Percentiles rank a stretch among this genome's conserved stretches.
These are phyloP conservation scores for Leptinotarsa lineolata DNA, from an alignment of 1,140 invertebrate species.

Conservation along the genomic window DNA sequence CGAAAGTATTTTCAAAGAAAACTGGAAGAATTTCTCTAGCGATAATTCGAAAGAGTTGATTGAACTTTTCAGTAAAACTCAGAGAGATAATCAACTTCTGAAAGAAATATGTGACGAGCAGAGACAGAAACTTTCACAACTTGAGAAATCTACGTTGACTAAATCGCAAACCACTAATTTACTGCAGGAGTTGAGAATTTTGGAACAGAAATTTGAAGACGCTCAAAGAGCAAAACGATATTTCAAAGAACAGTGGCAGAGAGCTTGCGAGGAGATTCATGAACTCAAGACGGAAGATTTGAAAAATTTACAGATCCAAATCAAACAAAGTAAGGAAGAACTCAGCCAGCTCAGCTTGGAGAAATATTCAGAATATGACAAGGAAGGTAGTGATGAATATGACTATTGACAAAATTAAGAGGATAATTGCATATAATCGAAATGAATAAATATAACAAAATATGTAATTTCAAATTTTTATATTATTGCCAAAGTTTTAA, in stretches of 20 bases:
- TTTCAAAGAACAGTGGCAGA: constrained; percentile 61
- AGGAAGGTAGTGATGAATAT: not conserved
- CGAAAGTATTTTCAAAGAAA: constrained; percentile 40
- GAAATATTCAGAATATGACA: constrained; percentile 16
- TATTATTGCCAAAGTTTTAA: too few species aligned
- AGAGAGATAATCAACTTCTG: constrained; percentile 56
- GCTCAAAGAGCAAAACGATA: constrained; percentile 58
- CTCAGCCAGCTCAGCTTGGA: constrained; percentile 48
- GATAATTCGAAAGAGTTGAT: constrained; percentile 33
- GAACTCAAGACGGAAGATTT: constrained; percentile 58
- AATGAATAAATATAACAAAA: not conserved
- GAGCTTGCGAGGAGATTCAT: constrained; percentile 60
- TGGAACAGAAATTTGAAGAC: constrained; percentile 59
- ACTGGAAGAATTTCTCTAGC: constrained; percentile 37
- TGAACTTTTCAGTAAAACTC: constrained; percentile 48
- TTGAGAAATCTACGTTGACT: constrained; percentile 55
- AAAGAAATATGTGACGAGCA: constrained; percentile 53
- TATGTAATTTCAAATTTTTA: not conserved
- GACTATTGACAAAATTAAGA: not conserved
- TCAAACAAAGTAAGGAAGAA: constrained; percentile 58
- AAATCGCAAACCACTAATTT: constrained; percentile 58
- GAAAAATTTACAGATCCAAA: constrained; percentile 55
- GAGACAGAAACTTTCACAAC: constrained; percentile 51
- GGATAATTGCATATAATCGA: not conserved
- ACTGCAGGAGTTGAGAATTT: constrained; percentile 57